These are phyloP conservation scores for Laodelphax striatellus DNA, from an alignment of 1,140 invertebrate genomes.

Conservation along the genomic window DNA sequence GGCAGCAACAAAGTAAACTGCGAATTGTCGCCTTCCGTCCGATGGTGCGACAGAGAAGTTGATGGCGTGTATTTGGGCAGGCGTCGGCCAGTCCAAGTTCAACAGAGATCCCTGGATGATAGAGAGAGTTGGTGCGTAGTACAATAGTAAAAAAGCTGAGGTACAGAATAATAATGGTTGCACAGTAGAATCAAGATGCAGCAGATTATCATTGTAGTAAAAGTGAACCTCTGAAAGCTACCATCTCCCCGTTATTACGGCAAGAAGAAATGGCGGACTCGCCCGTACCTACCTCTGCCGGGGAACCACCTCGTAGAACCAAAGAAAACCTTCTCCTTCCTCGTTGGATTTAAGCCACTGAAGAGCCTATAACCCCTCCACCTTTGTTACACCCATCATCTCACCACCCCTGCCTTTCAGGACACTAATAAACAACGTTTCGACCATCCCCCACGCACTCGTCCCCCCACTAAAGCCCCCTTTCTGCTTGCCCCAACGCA, in stretches of 20 bases:
- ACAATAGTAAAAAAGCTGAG: no score
- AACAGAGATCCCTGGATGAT: slow-evolving; percentile 43
- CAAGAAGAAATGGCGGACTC: slow-evolving; percentile 22
- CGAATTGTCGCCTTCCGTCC: slow-evolving; percentile 44
- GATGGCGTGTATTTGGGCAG: slow-evolving; percentile 43
- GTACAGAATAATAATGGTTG: neutral
- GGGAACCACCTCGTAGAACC: slow-evolving; percentile 18
- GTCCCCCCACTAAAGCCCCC: slow-evolving; percentile 34
- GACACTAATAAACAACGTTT: slow-evolving; percentile 27
- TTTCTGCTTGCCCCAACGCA: slow-evolving; percentile 41
- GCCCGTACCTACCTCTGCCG: slow-evolving; percentile 34
- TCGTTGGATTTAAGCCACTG: slow-evolving; percentile 19
- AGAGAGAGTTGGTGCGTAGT: slow-evolving; percentile 24
- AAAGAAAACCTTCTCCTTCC: slow-evolving; percentile 19
- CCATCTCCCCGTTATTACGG: slow-evolving; percentile 22
- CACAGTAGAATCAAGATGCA: slow-evolving; percentile 35
- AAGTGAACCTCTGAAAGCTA: slow-evolving; percentile 39
- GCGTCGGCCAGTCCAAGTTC: slow-evolving; percentile 46
- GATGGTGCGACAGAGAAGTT: slow-evolving; percentile 46
- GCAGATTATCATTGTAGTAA: slow-evolving; percentile 43
- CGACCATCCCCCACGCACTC: slow-evolving; percentile 4
- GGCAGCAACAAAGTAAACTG: slow-evolving; percentile 29
- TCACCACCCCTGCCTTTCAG: slow-evolving; percentile 49
- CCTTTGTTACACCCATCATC: slow-evolving; percentile 44
- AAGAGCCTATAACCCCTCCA: slow-evolving; percentile 39